Base-by-base conservation (phyloP, 2,888 invertebrate genomes). In the Amphipoea oculea region DNA sequence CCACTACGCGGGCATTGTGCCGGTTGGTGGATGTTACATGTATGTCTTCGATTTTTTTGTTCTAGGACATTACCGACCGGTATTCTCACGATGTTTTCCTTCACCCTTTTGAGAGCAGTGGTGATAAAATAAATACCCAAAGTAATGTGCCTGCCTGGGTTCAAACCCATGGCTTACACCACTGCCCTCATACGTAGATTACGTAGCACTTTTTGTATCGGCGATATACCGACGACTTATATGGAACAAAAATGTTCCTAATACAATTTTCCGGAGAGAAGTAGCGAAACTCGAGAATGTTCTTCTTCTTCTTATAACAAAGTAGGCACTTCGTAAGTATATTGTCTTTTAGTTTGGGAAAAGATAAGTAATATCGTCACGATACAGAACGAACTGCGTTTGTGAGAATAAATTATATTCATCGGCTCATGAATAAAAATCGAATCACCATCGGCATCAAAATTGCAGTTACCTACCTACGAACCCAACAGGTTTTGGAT, bases 401-500 rank as follows among this genome's bases (percentile, higher is more conserved):
- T 51, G 36, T 51, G 48, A 36, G 36, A 23, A 11, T 48, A 11
- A 20, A 73, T n/a, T n/a, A n/a, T 51, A 68, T 68, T 42, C n/a
- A 51, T 67, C 51, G 20, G 23, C 14, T 69, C 20, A 14, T 51
- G 23, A 51, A 40, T 36, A 40, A n/a, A 70, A 5, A 65, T 65
- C 20, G 9, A 40, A 40, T 20, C 20, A 40, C 23, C 20, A 20
- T 20, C 65, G 23, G 7, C 17, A 60, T 60, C 14, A 62, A 62
- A 7, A 29, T 48, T 68, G 51, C 36, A n/a, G 29, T 80, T 11
- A 45, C 4, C 1, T 36, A 36, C 36, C 36, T 36, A 40, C 48
- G n/a, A 68, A 17, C 12, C 20, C 23, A 80, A 81, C 74, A 45
- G 67, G 79, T 81, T 80, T 54, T 29, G 23, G 0, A 54, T 62